phyloP scores from a whole-genome alignment of 2,888 invertebrate species.

The Lasioglossum marginatum region DNA sequence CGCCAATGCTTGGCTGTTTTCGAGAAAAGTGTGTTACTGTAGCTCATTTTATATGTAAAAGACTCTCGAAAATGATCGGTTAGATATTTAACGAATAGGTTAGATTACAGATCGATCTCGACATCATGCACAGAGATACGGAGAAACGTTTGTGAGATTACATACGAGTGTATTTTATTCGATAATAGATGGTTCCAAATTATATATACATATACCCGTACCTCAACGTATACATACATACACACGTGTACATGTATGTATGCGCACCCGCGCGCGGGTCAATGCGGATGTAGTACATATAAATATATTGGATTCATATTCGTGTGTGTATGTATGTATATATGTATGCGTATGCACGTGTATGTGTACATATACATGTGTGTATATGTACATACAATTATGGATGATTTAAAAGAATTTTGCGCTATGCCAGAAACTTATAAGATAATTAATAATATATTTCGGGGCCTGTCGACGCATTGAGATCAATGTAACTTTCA shows the following conservation, averaged over 20 bases:
- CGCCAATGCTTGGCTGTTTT: constrained; percentile 39
- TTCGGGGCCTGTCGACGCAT: constrained; percentile 21
- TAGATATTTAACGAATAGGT: constrained; percentile 61
- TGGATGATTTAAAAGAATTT: constrained; percentile 23
- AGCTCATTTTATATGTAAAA: constrained; percentile 30
- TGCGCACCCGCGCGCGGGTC: background rate
- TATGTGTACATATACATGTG: constrained; percentile 9
- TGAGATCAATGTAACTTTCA: constrained; percentile 30
- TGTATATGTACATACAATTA: constrained; percentile 27
- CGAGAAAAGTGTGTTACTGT: constrained; percentile 53
- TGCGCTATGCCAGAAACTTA: constrained; percentile 3
- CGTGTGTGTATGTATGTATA: background rate
- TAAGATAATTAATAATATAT: constrained; percentile 28
- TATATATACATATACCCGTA: constrained; percentile 20
- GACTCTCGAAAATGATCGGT: constrained; percentile 30
- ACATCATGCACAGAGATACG: constrained; percentile 46
- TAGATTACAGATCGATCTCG: constrained; percentile 56
- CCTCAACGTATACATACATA: background rate
- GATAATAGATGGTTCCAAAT: constrained; percentile 13
- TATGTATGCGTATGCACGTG: constrained; percentile 1
- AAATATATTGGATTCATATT: constrained; percentile 11
- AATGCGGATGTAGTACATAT: constrained; percentile 4
- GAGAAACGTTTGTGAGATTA: constrained; percentile 47
- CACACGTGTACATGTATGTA: constrained; percentile 5
- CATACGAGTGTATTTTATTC: constrained; percentile 30